phyloP scores from a whole-genome alignment of 2,797 vertebrate genomes.

The Gallirallus australis region DNA sequence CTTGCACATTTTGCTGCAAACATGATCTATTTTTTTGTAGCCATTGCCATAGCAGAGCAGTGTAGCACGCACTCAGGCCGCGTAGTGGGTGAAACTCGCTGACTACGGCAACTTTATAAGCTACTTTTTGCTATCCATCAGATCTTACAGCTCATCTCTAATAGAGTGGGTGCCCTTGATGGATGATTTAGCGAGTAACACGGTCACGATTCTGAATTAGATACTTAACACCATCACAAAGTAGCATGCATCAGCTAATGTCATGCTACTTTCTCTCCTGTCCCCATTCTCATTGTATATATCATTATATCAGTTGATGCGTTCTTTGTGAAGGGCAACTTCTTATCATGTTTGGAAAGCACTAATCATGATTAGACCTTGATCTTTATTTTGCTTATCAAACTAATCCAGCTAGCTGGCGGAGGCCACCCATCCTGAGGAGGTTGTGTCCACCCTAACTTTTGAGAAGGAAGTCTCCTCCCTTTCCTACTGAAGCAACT shows the following conservation, averaged over 20 bases:
- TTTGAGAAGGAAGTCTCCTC: neutral
- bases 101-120: neutral
- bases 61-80: neutral
- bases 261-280: neutral
- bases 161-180: neutral
- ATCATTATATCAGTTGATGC: neutral
- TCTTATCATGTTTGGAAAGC: neutral
- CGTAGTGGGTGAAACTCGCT: neutral
- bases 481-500: slow-evolving; percentile 24
- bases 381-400: neutral
- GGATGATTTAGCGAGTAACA: neutral
- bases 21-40: neutral
- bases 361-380: slow-evolving; percentile 9
- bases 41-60: neutral
- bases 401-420: slow-evolving; percentile 1
- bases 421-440: neutral
- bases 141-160: neutral
- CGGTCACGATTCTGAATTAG: neutral
- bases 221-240: neutral
- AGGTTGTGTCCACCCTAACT: neutral
- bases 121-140: neutral
- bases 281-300: neutral
- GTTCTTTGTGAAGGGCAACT: neutral
- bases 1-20: neutral
- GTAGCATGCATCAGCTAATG: neutral